Evolutionary conservation across 2,797 vertebrate genomes (phyloP), one percentile per base, ranked within the genome.

Genomic region (Brotula barbata): DNA sequence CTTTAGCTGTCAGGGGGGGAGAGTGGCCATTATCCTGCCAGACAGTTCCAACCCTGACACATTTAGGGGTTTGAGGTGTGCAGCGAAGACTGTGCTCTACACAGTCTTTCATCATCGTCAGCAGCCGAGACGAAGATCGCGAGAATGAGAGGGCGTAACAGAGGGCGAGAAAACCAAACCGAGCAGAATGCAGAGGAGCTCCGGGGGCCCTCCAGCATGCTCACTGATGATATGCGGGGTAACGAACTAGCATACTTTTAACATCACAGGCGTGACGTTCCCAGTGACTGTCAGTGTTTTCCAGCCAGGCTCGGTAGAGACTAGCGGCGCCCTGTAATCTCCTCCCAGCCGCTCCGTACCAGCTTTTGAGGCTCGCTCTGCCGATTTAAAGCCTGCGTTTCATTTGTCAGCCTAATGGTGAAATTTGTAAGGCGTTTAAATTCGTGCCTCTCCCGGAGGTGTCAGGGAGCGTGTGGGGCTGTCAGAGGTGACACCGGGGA

Each of bases 391-490:
- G 77, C 68, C 72, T 64, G 70, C 83, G 59, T 87, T 84, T 87
- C 85, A 87, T 84, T 86, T 88, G 85, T 90, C 86, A 88, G 87
- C 81, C 88, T 88, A 89, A 87, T 86, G 79, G 85, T 64, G 77
- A 60, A 87, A 83, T 86, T 77, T 85, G 82, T 82, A 85, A 87
- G 83, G 83, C 83, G 84, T 88, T 90, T 85, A 87, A 85, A 86
- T 79, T 85, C 53, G 41, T 52, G 58, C 73, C 50, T 77, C 58
- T 87, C 72, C 68, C 63, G 58, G 76, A 78, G 67, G 73, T 84
- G 80, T 88, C 82, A 81, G 41, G 25, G 23, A 57, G 25, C 46
- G 19, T 73, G 78, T 46, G 34, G 51, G 72, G 73, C 58, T 83
- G 70, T 64, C 54, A 61, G 64, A 12, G 21, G 48, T 73, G 75